phyloP scores from a whole-genome alignment of 2,797 vertebrate genomes.

The Phaenicophaeus curvirostris region DNA sequence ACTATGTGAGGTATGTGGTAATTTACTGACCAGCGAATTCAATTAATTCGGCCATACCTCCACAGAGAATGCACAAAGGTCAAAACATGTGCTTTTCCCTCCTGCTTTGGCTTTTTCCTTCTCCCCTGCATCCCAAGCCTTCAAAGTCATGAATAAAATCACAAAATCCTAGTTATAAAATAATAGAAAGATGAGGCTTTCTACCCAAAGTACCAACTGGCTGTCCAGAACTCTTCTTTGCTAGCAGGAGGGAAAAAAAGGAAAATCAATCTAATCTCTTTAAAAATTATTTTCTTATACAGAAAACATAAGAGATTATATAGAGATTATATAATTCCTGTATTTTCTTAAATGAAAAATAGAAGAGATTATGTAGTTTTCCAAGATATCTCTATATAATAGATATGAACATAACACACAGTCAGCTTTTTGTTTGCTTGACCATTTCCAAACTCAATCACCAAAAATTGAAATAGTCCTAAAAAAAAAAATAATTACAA shows the following conservation, averaged over 20 bases:
- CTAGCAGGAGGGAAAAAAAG: background rate
- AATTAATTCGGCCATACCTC: background rate
- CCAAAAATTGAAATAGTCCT: background rate
- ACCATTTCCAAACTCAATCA: background rate
- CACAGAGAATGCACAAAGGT: background rate
- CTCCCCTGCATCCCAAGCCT: background rate
- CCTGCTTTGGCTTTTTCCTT: background rate
- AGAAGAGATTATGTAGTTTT: background rate
- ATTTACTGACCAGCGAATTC: background rate
- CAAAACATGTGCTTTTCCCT: background rate
- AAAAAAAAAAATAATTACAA: background rate
- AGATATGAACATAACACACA: background rate
- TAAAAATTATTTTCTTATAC: background rate
- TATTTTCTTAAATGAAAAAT: background rate
- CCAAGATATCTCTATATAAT: background rate
- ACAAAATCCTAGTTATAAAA: background rate
- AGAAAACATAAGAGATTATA: background rate
- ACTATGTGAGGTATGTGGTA: fast-evolving
- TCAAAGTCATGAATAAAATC: background rate
- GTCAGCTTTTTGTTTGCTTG: background rate
- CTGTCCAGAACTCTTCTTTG: background rate
- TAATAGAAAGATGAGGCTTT: background rate
- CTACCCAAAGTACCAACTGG: background rate
- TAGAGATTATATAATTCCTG: background rate
- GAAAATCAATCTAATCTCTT: background rate